Percentiles rank a stretch among this genome's conserved stretches.
Conservation (phyloP, 2,797 vertebrate genomes). For the Scolopax rusticola region DNA sequence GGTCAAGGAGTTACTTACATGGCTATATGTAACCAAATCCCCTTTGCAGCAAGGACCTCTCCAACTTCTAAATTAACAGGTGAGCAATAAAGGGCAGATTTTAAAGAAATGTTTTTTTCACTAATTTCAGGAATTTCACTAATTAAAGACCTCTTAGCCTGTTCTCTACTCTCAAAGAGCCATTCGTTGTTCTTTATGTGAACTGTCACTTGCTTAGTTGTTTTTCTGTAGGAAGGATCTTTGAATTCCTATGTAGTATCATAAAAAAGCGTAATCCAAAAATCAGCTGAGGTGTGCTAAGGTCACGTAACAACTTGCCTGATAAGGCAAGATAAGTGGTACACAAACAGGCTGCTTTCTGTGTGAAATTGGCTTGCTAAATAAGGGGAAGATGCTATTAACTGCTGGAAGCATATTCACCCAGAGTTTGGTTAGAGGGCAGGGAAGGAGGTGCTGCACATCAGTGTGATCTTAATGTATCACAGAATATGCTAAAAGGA, state of each 20-base stretch:
- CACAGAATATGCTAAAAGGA: neutral
- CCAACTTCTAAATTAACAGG: neutral
- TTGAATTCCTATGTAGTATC: neutral
- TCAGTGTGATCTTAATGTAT: neutral
- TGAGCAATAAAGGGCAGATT: neutral
- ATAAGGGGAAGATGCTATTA: neutral
- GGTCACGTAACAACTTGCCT: neutral
- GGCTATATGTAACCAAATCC: neutral
- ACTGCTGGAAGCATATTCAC: neutral
- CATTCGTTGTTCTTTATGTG: neutral
- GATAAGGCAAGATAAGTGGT: neutral
- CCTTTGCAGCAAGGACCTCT: neutral
- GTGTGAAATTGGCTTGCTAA: neutral
- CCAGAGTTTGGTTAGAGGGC: neutral
- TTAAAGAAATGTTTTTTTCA: neutral
- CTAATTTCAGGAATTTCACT: neutral
- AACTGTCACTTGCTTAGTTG: neutral
- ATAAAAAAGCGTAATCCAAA: neutral
- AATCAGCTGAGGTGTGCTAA: neutral
- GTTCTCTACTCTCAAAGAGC: neutral
- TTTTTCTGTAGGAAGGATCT: neutral
- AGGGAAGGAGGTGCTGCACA: neutral
- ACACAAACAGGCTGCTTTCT: neutral
- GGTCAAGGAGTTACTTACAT: neutral
- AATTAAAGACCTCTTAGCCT: neutral